These are phyloP conservation scores for Holothuria glaberrima DNA, from an alignment of 35 echinoderm and acorn worm species.

Conservation along the genomic window DNA sequence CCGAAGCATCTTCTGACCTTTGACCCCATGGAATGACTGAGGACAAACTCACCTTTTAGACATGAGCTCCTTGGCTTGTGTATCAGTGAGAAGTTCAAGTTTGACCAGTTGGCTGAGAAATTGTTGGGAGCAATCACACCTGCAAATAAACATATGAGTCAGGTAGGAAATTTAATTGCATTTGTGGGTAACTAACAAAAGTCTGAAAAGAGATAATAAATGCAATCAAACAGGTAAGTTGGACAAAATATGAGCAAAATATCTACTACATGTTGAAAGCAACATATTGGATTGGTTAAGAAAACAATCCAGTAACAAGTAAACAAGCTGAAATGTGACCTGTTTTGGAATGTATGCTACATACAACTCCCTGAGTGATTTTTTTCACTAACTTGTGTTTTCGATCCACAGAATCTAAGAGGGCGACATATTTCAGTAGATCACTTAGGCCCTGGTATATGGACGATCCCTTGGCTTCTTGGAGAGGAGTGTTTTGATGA, in stretches of 20 bases:
- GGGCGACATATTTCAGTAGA: conserved; percentile 67
- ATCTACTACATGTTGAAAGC: too few species aligned
- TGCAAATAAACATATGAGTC: not conserved
- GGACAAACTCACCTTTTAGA: conserved; percentile 60
- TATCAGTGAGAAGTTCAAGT: conserved; percentile 62
- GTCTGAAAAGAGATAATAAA: too few species aligned
- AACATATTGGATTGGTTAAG: too few species aligned
- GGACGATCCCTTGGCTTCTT: not conserved
- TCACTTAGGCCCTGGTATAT: conserved; percentile 49
- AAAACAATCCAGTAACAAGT: too few species aligned
- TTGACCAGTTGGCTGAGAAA: conserved; percentile 66
- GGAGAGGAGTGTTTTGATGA: conserved; percentile 23
- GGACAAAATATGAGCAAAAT: too few species aligned
- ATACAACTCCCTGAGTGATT: too few species aligned
- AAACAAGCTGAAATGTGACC: too few species aligned
- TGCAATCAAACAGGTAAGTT: too few species aligned
- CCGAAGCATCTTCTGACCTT: too few species aligned
- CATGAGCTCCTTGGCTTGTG: conserved; percentile 62
- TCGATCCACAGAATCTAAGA: conserved; percentile 73
- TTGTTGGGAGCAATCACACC: conserved; percentile 83
- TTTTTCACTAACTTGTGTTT: conserved; percentile 67
- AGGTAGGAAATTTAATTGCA: too few species aligned
- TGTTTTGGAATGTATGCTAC: too few species aligned
- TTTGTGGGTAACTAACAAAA: too few species aligned
- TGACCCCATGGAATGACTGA: not conserved